Base-by-base conservation (phyloP, 2,113 vertebrate genomes). In the Parus major region DNA sequence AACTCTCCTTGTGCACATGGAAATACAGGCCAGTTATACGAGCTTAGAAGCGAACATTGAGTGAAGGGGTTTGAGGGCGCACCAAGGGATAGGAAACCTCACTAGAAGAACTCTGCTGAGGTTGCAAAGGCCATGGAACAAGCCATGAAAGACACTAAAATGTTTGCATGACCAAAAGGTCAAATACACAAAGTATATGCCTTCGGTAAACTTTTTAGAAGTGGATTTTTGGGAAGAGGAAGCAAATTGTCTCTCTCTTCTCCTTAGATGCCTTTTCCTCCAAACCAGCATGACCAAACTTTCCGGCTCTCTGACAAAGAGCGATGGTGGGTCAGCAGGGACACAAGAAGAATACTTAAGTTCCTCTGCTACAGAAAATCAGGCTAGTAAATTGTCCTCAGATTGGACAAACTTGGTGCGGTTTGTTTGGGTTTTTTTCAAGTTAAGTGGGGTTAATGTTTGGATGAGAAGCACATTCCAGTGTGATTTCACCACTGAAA, bases 401-500 rank as follows among this genome's bases (percentile, higher is more conserved):
- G 53, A 44, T 7, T 25, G 42, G 41, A 94, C n/a, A 72, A 82
- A 82, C 36, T 87, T 42, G 17, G 39, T 82, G 53, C 49, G 59
- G 69, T 56, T 94, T 88, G 66, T 60, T 59, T 56, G 42, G 47
- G 0, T 5, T 0, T 20, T 29, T 29, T 56, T 53, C 78, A 83
- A 85, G 95, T 90, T 88, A 96, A 95, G 85, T 77, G 92, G 94
- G 87, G 84, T 94, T 95, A 94, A 95, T 2, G 0, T 70, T 88
- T 88, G 79, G 59, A 93, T 47, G 10, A 93, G 79, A 86, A 93
- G 41, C 59, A 70, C 90, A 90, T 96, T 96, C 93, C 88, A 68
- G 36, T 18, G 35, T 90, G 94, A 95, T 90, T 96, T 96, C 94
- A 94, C 86, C 80, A 91, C 68, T 88, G 96, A 96, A 96, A 95